Base-by-base conservation (phyloP, 2,888 invertebrate genomes). In the Campoplex nolae region DNA sequence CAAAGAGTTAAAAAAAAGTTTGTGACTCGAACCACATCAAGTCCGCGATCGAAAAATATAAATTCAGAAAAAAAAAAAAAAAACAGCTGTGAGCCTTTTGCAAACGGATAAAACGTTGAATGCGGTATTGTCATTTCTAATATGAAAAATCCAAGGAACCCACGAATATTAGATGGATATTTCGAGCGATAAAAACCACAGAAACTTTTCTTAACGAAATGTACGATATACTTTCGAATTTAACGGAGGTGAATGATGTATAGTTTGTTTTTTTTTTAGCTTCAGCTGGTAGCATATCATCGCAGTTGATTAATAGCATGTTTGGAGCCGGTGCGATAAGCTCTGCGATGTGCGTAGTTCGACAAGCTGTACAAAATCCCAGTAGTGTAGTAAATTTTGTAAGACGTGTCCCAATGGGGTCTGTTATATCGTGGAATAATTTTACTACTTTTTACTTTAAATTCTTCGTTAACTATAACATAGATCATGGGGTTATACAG, bases 291-390 rank as follows among this genome's bases (percentile, higher is more conserved):
- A 81, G 58, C 28, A 23, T 35, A 77, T 77, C 67, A 7, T 11
- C 16, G 35, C 35, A 48, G 67, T 77, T 67, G 48, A 67, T 67
- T 65, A 67, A 38, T 48, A 35, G 23, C 35, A 18, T 42, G 42
- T 45, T 16, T n/a, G 11, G 32, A 67, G 51, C 62, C 62, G 42
- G 48, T 75, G 56, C 35, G 79, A 84, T 84, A 80, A 81, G 42
- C 71, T 54, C 71, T 32, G 75, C 38, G 76, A 75, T 84, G 56
- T 71, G 78, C 16, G 56, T 48, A 35, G 62, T 62, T 75, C 42
- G 51, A 67, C 65, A 65, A 77, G 65, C 67, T 58, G 51, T 38
- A 74, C 68, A 54, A 51, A 80, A 70, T 62, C 71, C 62, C 54
- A 65, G 32, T 56, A 54, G 45, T 18, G 51, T 56, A 80, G 51